A percentile compares a stretch with the other conserved stretches of the same genome.
These are phyloP conservation scores for Siniperca scherzeri DNA, from an alignment of 2,797 vertebrate species.

Conservation along the genomic window DNA sequence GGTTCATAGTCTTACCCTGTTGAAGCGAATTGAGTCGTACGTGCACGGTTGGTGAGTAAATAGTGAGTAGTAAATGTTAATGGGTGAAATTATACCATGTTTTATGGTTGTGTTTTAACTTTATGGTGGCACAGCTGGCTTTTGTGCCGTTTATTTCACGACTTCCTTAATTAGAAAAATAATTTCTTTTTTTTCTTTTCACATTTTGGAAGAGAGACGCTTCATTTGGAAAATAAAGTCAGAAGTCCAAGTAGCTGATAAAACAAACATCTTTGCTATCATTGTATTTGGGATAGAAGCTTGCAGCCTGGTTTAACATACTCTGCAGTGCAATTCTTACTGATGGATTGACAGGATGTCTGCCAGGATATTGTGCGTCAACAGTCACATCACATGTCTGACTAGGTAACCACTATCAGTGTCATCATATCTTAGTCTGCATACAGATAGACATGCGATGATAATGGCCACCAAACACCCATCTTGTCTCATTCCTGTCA, in stretches of 20 bases:
- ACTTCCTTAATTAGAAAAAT: constrained; percentile 31
- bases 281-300: constrained; percentile 12
- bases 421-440: not conserved
- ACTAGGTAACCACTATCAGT: constrained; percentile 9
- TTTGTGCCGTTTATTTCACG: constrained; percentile 31
- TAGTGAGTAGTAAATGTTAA: constrained; percentile 54
- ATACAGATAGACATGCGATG: not conserved
- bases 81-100: constrained; percentile 43
- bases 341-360: constrained; percentile 44
- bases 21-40: constrained; percentile 16
- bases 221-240: not conserved
- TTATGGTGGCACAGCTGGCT: constrained; percentile 37
- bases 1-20: constrained; percentile 16
- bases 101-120: constrained; percentile 49
- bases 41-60: constrained; percentile 39
- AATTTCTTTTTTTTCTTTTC: not conserved
- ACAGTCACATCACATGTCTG: constrained; percentile 21
- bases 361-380: constrained; percentile 39
- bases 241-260: constrained; percentile 1
- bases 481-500: constrained; percentile 18
- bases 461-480: constrained; percentile 5
- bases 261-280: constrained; percentile 13
- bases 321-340: not conserved
- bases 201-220: not conserved
- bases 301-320: not conserved